These are phyloP conservation scores for Habrosyne pyritoides DNA, from an alignment of 2,888 invertebrate genomes.

Conservation along the genomic window DNA sequence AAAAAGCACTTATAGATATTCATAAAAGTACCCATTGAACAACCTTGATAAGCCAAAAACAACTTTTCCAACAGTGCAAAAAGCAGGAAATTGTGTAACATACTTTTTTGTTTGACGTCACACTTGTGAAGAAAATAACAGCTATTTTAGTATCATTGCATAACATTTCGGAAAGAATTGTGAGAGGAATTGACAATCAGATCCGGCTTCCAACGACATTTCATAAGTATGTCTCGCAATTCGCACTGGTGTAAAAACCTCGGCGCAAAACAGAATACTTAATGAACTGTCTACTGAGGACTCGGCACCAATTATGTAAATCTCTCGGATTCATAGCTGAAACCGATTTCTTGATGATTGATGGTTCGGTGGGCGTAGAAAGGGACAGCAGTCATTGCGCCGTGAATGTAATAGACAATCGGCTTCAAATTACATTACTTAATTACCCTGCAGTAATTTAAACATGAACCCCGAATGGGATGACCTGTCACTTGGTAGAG, in stretches of 20 bases:
- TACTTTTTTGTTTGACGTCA: not conserved
- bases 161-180: constrained; percentile 1
- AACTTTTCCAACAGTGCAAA: not conserved
- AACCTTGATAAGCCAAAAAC: not conserved
- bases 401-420: no score
- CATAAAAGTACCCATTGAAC: not conserved
- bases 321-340: no score
- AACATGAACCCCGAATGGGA: no score
- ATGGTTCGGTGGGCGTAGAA: no score
- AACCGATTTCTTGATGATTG: no score
- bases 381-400: no score
- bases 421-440: no score
- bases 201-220: constrained; percentile 4
- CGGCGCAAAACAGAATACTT: not conserved
- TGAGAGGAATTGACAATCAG: not conserved
- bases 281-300: not conserved
- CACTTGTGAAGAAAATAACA: not conserved
- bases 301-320: no score
- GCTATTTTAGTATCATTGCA: not conserved
- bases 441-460: no score
- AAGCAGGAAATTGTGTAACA: not conserved
- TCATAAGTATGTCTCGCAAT: not conserved
- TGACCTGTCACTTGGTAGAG: no score
- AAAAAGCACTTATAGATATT: not conserved
- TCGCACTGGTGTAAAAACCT: constrained; percentile 3